Base-by-base conservation (phyloP, 2,797 vertebrate genomes). In the Hippopotamyrus pictus region DNA sequence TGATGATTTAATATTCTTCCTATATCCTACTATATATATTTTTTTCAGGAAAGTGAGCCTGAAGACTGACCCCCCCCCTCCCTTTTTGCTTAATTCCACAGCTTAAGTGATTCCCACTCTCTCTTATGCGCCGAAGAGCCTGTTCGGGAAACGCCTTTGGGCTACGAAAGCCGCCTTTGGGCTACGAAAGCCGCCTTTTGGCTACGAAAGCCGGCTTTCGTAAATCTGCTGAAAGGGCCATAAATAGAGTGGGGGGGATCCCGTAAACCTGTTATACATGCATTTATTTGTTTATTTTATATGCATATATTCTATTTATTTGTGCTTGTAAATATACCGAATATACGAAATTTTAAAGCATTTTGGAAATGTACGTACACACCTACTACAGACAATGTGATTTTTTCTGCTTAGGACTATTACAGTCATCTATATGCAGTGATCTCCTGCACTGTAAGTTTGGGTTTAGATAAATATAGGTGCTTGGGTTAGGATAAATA, bases 1-100 rank as follows among this genome's bases (percentile, higher is more conserved):
- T 89, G 65, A 93, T 92, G 90, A 90, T 92, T 91, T 92, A 62
- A 93, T 93, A 90, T 91, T 87, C 88, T 3, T 89, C 91, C 85
- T 73, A 7, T n/a, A 89, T 90, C 88, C 87, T 86, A 88, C 76
- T 25, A 85, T 41, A 88, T 54, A 3, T 41, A 17, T 89, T 33
- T 59, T 88, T 79, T 90, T 88, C 82, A 76, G 90, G 88, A 50
- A 59, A 86, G 86, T 25, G 62, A 86, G 86, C 37, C 65, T 88
- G 84, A 83, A 86, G 50, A 51, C 50, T 51, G 50, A 50, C 1
- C 46, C 8, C 44, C 46, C 46, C 0, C 46, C 46, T 5, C 44
- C 44, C n/a, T 44, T 53, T 22, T 50, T 87, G 22, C 76, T 89
- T 82, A 62, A 79, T 88, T 79, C 88, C 76, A 50, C n/a, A 84